Conservation (phyloP, 2,888 invertebrate genomes). For the Agrotis puta region DNA sequence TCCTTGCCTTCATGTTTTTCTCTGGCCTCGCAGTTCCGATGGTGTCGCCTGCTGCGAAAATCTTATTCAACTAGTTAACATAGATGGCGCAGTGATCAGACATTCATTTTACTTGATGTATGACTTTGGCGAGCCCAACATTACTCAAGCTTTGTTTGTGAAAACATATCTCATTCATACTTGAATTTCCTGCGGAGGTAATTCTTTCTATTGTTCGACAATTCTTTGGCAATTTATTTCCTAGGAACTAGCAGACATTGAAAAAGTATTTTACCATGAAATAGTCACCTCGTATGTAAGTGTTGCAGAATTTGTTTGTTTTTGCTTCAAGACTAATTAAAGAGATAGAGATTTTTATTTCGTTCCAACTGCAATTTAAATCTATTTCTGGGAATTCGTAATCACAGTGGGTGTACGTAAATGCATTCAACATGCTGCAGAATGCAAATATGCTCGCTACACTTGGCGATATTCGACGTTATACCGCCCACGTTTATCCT, state of each 20-base stretch:
- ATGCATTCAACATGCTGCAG: constrained; percentile 72
- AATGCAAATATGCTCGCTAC: constrained; percentile 79
- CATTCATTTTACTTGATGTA: constrained; percentile 62
- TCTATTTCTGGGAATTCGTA: constrained; percentile 61
- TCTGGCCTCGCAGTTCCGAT: constrained; percentile 27
- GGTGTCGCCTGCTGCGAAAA: constrained; percentile 51
- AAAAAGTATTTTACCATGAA: constrained; percentile 35
- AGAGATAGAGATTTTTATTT: constrained; percentile 59
- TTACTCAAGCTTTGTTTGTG: constrained; percentile 63
- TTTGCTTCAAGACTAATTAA: constrained; percentile 64
- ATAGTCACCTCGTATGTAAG: constrained; percentile 29
- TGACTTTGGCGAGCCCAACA: constrained; percentile 33
- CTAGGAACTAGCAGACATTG: constrained; percentile 40
- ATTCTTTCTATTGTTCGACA: constrained; percentile 64
- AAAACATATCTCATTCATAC: constrained; percentile 61
- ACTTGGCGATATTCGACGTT: constrained; percentile 66
- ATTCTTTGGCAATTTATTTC: constrained; percentile 52
- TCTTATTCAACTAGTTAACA: constrained; percentile 57
- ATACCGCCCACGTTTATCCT: constrained; percentile 74
- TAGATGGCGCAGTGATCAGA: constrained; percentile 32
- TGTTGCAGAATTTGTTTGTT: constrained; percentile 47
- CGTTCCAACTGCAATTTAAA: constrained; percentile 55
- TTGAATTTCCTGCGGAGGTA: constrained; percentile 63
- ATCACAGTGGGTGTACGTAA: constrained; percentile 75
- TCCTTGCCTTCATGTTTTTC: constrained; percentile 54